Evolutionary conservation across 37 sponge, comb jelly and placozoan species (phyloP), one percentile per base, ranked within the genome.

Genomic region (Mnemiopsis leidyi): DNA sequence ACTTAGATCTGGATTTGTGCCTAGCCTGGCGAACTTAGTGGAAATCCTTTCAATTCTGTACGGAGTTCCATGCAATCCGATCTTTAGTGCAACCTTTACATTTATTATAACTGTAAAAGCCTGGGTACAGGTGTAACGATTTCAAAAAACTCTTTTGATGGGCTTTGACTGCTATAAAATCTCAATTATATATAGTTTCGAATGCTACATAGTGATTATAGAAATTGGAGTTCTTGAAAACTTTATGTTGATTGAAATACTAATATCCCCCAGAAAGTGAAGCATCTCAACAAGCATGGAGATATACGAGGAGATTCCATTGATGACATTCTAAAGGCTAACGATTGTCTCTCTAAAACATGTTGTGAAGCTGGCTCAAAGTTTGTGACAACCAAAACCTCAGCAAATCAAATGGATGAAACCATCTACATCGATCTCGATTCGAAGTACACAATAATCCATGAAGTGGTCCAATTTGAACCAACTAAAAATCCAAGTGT

Each of bases 271-370:
- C 90, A 85, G 90, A 85, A 85, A 7, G n/a, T 85, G 29, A 38
- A 85, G 48, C 40, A 85, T 13, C n/a, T n/a, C n/a, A 85, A 85
- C 48, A 38, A 85, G 40, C 90, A 85, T 40, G 90, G 90, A 23
- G 90, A 85, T 39, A 38, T 85, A 0, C 38, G 38, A 29, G 90
- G 90, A 23, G 32, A 25, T 85, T 40, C 61, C 1, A 24, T 85
- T 39, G 90, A 85, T 23, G 90, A 85, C 2, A 33, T 85, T 40
- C 61, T 85, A 25, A 85, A 38, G 3, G 90, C 90, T n/a, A 38
- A 85, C 21, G 90, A 85, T 18, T 85, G 90, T 26, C 90, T 85
- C 16, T 40, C 90, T 20, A 77, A 32, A 77, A 0, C 79, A 34
- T 32, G 32, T 3, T 77, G 35, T 48, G 61, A 48, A 18, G 13